phyloP scores from a whole-genome alignment of 1,140 invertebrate species.

The Sitodiplosis mosellana region DNA sequence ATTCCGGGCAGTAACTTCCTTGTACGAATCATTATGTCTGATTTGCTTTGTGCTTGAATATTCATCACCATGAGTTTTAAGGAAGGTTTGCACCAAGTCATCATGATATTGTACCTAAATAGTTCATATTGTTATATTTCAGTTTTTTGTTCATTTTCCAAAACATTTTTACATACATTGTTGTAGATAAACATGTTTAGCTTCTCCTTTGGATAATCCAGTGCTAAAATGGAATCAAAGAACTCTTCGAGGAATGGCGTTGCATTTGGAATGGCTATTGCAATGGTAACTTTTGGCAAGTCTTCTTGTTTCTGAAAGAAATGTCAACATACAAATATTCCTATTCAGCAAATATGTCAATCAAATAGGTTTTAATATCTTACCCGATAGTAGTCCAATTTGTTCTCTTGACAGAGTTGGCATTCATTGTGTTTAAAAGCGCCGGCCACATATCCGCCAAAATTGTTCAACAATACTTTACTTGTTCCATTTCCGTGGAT shows the following conservation, averaged over 20 bases:
- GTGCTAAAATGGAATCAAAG: constrained; percentile 43
- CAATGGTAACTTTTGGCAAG: constrained; percentile 54
- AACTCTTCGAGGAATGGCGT: constrained; percentile 90
- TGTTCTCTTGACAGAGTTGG: constrained; percentile 47
- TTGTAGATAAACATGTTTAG: constrained; percentile 80
- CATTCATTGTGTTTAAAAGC: constrained; percentile 64
- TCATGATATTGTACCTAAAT: constrained; percentile 49
- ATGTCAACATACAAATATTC: too few relatives aligned
- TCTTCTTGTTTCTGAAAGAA: constrained; percentile 13
- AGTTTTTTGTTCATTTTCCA: constrained; percentile 5
- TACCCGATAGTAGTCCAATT: constrained; percentile 2
- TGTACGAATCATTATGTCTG: constrained; percentile 42
- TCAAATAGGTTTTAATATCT: too few relatives aligned
- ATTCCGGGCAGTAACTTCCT: constrained; percentile 60
- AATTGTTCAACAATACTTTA: constrained; percentile 63
- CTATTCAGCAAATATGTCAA: too few relatives aligned
- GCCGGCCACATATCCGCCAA: constrained; percentile 80
- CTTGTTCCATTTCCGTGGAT: constrained; percentile 88
- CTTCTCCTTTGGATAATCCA: constrained; percentile 75
- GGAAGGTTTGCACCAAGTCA: constrained; percentile 41
- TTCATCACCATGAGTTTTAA: constrained; percentile 31
- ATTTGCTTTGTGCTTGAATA: constrained; percentile 57
- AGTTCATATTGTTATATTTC: constrained; percentile 4
- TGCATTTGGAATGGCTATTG: constrained; percentile 65
- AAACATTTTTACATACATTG: constrained; percentile 33